Evolutionary conservation across 2,113 vertebrate species (phyloP), one percentile per base, ranked within the genome.

Genomic region (Eulemur rufifrons): DNA sequence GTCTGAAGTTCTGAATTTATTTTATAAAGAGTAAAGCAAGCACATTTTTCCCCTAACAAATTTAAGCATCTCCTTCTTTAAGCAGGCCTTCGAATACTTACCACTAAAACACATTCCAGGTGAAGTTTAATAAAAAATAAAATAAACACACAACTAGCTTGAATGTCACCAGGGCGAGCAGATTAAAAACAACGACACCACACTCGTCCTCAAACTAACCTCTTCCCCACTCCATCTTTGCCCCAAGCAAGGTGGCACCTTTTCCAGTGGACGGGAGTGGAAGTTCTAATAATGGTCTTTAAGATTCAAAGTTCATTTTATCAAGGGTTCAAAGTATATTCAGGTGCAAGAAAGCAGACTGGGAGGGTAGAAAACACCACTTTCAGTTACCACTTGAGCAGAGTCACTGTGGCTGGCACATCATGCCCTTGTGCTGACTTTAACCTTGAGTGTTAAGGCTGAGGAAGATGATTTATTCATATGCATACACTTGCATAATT

Each of bases 401-500:
- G 74, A 80, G 20, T 68, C 69, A 18, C 42, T 1, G 80, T 37
- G 37, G 45, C n/a, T 45, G 39, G 27, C 34, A 8, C 25, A 42
- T n/a, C 39, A 17, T 1, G 76, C 39, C 42, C 45, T 23, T 25
- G 56, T 0, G 2, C n/a, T 88, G 64, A n/a, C 91, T 77, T 80
- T 96, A 85, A 95, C 92, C 87, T 93, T 95, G 94, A 89, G 32
- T 47, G 37, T 39, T 91, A 52, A 84, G 85, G 59, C 5, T 89
- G 89, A 89, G 37, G 34, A 14, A 45, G 93, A 54, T 54, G 20
- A 93, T 85, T 86, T 96, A 91, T 90, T 96, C 93, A 96, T 9
- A 77, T 34, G 68, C 32, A 52, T 54, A 89, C 2, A 96, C 95
- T 61, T 96, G 93, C 94, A 95, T 94, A 93, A 97, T 68, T 63